phyloP scores from a whole-genome alignment of 2,888 invertebrate genomes.

The Chrysolina americana region DNA sequence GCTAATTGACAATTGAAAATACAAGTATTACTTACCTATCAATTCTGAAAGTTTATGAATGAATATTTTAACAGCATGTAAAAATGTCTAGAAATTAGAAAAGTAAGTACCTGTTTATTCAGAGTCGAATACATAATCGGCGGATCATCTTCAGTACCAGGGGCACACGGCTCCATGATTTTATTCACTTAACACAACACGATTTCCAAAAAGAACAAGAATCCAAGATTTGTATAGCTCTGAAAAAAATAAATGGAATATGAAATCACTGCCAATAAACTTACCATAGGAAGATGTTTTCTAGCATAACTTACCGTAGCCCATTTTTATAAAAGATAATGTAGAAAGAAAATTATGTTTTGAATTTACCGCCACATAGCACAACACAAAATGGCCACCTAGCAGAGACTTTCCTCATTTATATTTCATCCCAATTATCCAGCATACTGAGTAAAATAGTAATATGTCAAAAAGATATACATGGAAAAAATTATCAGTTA shows the following conservation, averaged over 20 bases:
- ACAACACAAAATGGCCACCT: conserved; percentile 57
- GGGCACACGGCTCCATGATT: conserved; percentile 64
- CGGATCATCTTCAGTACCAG: conserved; percentile 65
- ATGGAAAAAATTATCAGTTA: neutral
- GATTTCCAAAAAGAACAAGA: conserved; percentile 44
- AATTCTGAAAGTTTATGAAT: conserved; percentile 30
- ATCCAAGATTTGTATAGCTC: conserved; percentile 34
- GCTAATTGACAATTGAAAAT: conserved; percentile 24
- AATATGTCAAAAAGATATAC: neutral
- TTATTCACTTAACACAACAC: conserved; percentile 48
- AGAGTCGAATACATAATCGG: conserved; percentile 56
- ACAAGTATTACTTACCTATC: conserved; percentile 47
- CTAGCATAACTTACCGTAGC: conserved; percentile 59
- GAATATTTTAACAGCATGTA: conserved; percentile 3
- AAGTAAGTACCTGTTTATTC: conserved; percentile 61
- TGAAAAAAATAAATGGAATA: conserved; percentile 45
- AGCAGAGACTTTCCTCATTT: conserved; percentile 1
- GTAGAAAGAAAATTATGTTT: conserved; percentile 35
- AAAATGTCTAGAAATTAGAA: conserved; percentile 30
- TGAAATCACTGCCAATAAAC: conserved; percentile 28
- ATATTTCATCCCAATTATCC: neutral
- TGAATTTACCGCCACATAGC: conserved; percentile 58
- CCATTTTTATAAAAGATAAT: conserved; percentile 27
- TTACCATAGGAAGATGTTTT: conserved; percentile 25
- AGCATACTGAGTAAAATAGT: neutral